phyloP scores from a whole-genome alignment of 2,888 invertebrate species.

The Saturnia pavonia region DNA sequence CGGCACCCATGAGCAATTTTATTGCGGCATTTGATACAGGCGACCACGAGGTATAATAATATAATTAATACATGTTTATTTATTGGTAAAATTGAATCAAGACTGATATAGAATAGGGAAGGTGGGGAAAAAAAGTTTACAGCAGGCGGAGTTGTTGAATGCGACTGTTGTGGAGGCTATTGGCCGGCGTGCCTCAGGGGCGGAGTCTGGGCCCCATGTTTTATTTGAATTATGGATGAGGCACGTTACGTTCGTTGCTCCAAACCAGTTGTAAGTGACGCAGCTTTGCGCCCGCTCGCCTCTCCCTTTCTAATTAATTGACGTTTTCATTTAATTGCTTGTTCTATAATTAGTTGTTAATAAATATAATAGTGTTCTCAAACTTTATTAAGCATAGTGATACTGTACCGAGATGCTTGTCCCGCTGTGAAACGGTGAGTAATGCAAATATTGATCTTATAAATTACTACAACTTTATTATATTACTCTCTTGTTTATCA shows the following conservation, averaged over 20 bases:
- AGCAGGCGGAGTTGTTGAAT: constrained; percentile 72
- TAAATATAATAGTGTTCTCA: constrained; percentile 70
- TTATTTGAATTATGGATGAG: constrained; percentile 81
- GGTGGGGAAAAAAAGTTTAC: constrained; percentile 70
- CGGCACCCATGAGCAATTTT: constrained; percentile 63
- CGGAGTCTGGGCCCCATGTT: constrained; percentile 79
- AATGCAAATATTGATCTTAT: constrained; percentile 27
- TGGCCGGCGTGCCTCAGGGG: constrained; percentile 76
- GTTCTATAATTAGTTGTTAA: constrained; percentile 71
- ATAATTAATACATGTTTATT: constrained; percentile 71
- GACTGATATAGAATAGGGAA: constrained; percentile 70
- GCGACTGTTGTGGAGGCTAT: constrained; percentile 66
- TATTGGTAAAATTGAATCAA: constrained; percentile 68
- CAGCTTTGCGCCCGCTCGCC: constrained; percentile 76
- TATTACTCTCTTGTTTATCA: neutral
- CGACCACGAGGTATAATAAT: constrained; percentile 51
- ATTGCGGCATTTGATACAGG: constrained; percentile 53
- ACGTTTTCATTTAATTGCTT: constrained; percentile 78
- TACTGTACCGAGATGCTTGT: constrained; percentile 30
- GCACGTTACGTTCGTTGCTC: constrained; percentile 64
- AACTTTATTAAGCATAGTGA: constrained; percentile 61
- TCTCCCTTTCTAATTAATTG: constrained; percentile 79
- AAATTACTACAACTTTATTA: constrained; percentile 14
- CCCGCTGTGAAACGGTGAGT: constrained; percentile 36
- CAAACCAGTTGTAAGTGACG: constrained; percentile 76